Evolutionary conservation across 1,140 invertebrate species (phyloP).

Genomic region (Pantala flavescens): DNA sequence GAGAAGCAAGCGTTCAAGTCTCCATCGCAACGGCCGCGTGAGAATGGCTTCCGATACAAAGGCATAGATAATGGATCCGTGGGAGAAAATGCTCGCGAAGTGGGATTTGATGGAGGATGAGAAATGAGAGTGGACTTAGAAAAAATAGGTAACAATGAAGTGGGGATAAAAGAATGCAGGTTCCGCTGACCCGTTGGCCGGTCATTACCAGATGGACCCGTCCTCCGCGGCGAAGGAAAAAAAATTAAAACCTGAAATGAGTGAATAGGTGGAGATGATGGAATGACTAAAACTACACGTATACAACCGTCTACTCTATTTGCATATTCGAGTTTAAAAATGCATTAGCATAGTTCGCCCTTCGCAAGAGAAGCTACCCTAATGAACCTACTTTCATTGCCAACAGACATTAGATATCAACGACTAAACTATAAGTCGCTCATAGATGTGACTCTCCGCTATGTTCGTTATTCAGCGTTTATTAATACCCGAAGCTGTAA

Average conservation of each 20-base stretch:
- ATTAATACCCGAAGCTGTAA: no score
- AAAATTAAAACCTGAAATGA: background rate
- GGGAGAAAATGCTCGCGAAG: no score
- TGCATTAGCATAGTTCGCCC: background rate
- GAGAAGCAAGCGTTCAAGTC: no score
- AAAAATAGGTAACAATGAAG: background rate
- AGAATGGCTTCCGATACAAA: no score
- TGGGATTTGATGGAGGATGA: background rate
- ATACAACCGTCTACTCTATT: background rate
- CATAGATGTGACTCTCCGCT: no score
- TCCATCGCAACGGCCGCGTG: no score
- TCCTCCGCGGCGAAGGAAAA: background rate
- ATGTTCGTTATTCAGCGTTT: no score
- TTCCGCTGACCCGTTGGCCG: background rate
- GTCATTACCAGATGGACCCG: background rate
- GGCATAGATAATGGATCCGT: no score
- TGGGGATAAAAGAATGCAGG: background rate
- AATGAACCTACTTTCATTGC: no score
- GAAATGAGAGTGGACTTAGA: background rate
- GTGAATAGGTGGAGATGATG: background rate
- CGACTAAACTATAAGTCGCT: no score
- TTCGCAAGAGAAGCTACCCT: background rate
- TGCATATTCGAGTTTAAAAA: slow-evolving; percentile 8
- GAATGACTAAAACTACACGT: background rate
- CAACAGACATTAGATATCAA: no score